phyloP scores from a whole-genome alignment of 2,113 vertebrate genomes.

The Lonchura striata region DNA sequence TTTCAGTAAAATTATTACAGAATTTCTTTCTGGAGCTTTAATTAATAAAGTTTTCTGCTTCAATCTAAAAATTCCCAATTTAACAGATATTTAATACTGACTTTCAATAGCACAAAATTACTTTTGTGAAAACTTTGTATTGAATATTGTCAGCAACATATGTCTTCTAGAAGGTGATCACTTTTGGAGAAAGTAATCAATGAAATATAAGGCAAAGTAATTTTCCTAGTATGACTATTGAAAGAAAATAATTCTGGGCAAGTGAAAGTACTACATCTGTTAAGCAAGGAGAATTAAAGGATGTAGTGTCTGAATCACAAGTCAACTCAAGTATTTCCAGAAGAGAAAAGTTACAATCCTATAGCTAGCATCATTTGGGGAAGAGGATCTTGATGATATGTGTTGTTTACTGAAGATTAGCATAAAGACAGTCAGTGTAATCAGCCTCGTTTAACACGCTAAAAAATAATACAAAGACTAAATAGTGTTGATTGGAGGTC shows the following conservation, averaged over 20 bases:
- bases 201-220: not conserved
- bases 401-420: not conserved
- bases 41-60: not conserved
- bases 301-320: not conserved
- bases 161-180: not conserved
- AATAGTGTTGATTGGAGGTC: constrained; percentile 9
- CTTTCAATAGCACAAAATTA: not conserved
- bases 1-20: not conserved
- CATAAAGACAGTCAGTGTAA: constrained; percentile 19
- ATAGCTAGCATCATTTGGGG: not conserved
- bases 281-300: not conserved
- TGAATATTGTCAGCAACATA: not conserved
- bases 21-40: not conserved
- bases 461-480: constrained; percentile 1
- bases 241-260: not conserved
- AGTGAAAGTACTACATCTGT: not conserved
- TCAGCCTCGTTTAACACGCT: not conserved
- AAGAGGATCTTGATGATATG: not conserved
- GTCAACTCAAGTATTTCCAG: not conserved
- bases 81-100: not conserved
- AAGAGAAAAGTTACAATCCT: not conserved
- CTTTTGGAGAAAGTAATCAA: not conserved
- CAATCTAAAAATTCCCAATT: not conserved
- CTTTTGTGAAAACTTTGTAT: not conserved
- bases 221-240: not conserved